phyloP scores from a whole-genome alignment of 1,140 invertebrate genomes.

The Maniola jurtina region DNA sequence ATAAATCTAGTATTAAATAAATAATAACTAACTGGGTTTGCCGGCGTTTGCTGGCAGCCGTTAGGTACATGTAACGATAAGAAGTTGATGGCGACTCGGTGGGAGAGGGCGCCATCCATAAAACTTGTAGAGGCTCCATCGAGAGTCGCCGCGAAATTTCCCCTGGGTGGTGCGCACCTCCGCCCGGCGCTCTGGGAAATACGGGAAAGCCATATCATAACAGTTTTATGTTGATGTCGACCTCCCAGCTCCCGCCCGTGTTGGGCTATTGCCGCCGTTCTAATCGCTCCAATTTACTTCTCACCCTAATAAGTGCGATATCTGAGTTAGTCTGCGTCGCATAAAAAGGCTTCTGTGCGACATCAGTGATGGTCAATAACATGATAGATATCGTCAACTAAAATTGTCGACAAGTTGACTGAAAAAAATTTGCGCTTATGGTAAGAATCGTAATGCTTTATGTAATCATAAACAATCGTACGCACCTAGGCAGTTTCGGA shows the following conservation, averaged over 20 bases:
- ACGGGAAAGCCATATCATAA: constrained; percentile 75
- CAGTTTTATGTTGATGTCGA: constrained; percentile 76
- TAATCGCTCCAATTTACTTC: constrained; percentile 28
- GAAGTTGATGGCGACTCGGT: constrained; percentile 55
- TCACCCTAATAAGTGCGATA: constrained; percentile 4
- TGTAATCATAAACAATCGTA: too few relatives aligned
- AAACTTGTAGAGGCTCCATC: constrained; percentile 72
- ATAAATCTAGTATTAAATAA: too few relatives aligned
- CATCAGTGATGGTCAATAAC: too few relatives aligned
- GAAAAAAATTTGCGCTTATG: too few relatives aligned
- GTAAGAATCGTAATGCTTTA: too few relatives aligned
- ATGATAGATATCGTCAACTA: too few relatives aligned
- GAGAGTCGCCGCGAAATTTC: constrained; percentile 74
- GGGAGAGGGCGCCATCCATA: constrained; percentile 66
- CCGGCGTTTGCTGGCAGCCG: constrained; percentile 35
- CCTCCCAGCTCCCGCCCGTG: constrained; percentile 60
- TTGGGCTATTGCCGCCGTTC: constrained; percentile 26
- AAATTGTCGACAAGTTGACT: too few relatives aligned
- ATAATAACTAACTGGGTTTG: constrained; percentile 36
- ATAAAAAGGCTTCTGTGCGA: too few relatives aligned
- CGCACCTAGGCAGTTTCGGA: too few relatives aligned
- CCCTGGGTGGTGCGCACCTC: constrained; percentile 67
- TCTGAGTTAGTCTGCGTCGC: too few relatives aligned
- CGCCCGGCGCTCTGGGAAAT: constrained; percentile 65
- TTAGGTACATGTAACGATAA: constrained; percentile 64